Evolutionary conservation across 2,888 invertebrate genomes (phyloP), one percentile per base, ranked within the genome.

Genomic region (Malacosoma neustria): DNA sequence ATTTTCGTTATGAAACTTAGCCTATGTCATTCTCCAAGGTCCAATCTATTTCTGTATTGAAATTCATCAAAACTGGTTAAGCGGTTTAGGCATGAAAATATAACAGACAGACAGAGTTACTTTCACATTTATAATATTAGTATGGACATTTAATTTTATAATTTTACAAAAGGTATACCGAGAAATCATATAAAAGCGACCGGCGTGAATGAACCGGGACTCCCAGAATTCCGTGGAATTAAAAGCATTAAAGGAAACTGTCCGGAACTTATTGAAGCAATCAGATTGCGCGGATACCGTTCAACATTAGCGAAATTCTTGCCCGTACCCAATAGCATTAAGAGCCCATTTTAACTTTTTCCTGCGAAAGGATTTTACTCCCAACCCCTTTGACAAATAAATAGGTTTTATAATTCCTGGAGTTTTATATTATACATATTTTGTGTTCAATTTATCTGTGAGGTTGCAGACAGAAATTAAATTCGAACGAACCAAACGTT

Each of bases 221-320:
- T 31, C 57, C 49, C 56, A 58, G 67, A 75, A 75, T 74, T 61
- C 59, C 55, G 61, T 74, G 76, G 77, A 73, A 73, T 74, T 72
- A 73, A 71, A 73, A 22, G 72, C 68, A 71, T 72, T 64, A 68
- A 77, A 67, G 61, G 64, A 68, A 76, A 76, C 71, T 74, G 74
- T 66, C 71, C 67, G 65, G 69, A 79, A 80, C 74, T 81, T 81
- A 81, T 82, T 72, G 80, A 71, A 79, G 74, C 73, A 76, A 75
- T 76, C 72, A 73, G 77, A 81, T 79, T 74, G 75, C 70, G 63
- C 67, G 66, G 65, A 80, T 79, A 77, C 76, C 80, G 69, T 69
- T 75, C 62, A 73, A 77, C 72, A 80, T 81, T 76, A 74, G 70
- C 71, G 57, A 57, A 73, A 79, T 81, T 77, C 76, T 73, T 77